Percentiles rank a stretch among this genome's conserved stretches.
phyloP scores from a whole-genome alignment of 53 echinoderm and acorn worm genomes.

The Stichopus horrens region DNA sequence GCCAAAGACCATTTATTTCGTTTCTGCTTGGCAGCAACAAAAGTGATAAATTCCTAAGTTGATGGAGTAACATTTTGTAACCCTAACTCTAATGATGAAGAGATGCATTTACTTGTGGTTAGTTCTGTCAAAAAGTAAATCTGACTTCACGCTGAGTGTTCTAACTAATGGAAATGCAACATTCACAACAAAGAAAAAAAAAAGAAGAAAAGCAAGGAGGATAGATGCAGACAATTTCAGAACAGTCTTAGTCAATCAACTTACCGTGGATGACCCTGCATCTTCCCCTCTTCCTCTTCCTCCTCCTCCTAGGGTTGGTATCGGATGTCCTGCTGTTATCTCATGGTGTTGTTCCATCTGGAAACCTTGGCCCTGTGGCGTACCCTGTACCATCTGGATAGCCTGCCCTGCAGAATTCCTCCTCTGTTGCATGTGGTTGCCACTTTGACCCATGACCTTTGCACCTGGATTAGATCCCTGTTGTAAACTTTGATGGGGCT shows the following conservation, averaged over 20 bases:
- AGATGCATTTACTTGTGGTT: too few relatives aligned
- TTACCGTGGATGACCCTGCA: background rate
- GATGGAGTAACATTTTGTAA: too few relatives aligned
- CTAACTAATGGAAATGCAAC: too few relatives aligned
- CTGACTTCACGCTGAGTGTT: too few relatives aligned
- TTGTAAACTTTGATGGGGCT: slow-evolving; percentile 5
- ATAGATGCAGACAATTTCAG: too few relatives aligned
- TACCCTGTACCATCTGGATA: background rate
- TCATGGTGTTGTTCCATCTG: background rate
- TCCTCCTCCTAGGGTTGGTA: slow-evolving; percentile 17
- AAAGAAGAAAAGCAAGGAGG: too few relatives aligned
- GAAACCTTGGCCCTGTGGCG: background rate
- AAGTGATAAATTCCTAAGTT: too few relatives aligned
- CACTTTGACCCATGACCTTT: slow-evolving; percentile 1
- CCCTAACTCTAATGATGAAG: too few relatives aligned
- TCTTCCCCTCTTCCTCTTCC: background rate
- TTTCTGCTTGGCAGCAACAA: too few relatives aligned
- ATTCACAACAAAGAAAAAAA: too few relatives aligned
- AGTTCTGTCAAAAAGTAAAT: too few relatives aligned
- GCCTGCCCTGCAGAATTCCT: background rate
- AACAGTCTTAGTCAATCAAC: background rate
- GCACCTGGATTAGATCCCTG: background rate
- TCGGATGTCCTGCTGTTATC: background rate
- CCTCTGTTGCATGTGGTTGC: slow-evolving; percentile 19
- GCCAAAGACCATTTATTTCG: too few relatives aligned